A percentile compares a stretch with the other conserved stretches of the same genome.
Conservation (phyloP, 2,113 vertebrate genomes). For the Rhea americana region DNA sequence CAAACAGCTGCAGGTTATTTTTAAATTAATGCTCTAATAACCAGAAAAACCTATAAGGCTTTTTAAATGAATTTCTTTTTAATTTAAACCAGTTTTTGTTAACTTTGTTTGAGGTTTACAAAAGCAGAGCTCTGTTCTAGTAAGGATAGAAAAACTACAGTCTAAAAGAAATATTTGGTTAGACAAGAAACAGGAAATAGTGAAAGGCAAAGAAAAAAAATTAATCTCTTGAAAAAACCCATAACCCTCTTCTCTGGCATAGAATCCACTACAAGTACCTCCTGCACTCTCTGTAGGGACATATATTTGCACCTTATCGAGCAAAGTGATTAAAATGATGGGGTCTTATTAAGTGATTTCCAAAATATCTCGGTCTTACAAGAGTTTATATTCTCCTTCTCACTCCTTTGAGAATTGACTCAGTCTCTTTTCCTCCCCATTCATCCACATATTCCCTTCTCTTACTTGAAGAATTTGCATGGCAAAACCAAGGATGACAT, state of each 20-base stretch:
- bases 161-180: neutral
- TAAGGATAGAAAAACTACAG: neutral
- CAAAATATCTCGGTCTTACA: neutral
- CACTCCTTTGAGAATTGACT: neutral
- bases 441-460: neutral
- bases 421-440: neutral
- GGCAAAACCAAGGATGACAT: neutral
- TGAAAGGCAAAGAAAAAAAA: neutral
- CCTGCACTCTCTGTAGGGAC: neutral
- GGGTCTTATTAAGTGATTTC: neutral
- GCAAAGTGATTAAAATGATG: neutral
- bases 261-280: neutral
- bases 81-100: too few species aligned
- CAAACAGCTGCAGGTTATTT: too few species aligned
- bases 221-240: neutral
- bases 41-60: too few species aligned
- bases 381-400: neutral
- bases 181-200: neutral
- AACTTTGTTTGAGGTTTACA: neutral
- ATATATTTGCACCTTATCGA: neutral
- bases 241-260: too few species aligned
- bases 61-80: too few species aligned
- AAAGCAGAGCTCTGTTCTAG: neutral
- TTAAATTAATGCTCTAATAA: too few species aligned
- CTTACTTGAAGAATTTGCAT: neutral